Evolutionary conservation across 2,888 invertebrate genomes (phyloP).

Genomic region (Eilema griseolum): DNA sequence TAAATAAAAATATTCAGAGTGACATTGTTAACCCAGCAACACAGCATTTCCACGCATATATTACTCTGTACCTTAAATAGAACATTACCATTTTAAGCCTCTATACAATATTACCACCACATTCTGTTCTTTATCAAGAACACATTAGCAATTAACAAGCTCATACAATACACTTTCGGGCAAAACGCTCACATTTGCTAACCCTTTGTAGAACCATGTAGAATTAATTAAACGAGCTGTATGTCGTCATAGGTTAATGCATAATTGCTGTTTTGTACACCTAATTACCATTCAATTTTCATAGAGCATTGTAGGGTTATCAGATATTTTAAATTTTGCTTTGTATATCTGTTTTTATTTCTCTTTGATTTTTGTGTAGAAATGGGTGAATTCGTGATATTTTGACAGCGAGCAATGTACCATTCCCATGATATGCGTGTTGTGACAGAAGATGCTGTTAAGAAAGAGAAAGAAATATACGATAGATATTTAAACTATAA

Average conservation of each 20-base stretch:
- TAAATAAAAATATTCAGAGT: no score
- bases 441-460: no score
- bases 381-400: neutral
- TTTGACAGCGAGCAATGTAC: no score
- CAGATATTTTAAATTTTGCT: neutral
- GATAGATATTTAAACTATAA: no score
- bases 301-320: neutral
- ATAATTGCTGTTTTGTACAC: conserved; percentile 41
- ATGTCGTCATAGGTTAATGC: conserved; percentile 33
- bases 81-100: neutral
- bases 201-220: conserved; percentile 15
- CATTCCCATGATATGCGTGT: no score
- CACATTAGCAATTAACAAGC: conserved; percentile 13
- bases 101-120: neutral
- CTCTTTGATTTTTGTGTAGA: neutral
- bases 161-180: neutral
- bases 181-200: conserved; percentile 7
- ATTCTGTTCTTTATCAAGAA: conserved; percentile 7
- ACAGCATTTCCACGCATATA: neutral
- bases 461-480: no score
- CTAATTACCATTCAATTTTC: conserved; percentile 35
- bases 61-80: neutral
- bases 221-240: conserved; percentile 18
- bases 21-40: neutral
- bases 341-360: neutral